Percentiles rank a stretch among this genome's conserved stretches.
Evolutionary conservation across 2,888 invertebrate species (phyloP).

Genomic region (Xestia c-nigrum): DNA sequence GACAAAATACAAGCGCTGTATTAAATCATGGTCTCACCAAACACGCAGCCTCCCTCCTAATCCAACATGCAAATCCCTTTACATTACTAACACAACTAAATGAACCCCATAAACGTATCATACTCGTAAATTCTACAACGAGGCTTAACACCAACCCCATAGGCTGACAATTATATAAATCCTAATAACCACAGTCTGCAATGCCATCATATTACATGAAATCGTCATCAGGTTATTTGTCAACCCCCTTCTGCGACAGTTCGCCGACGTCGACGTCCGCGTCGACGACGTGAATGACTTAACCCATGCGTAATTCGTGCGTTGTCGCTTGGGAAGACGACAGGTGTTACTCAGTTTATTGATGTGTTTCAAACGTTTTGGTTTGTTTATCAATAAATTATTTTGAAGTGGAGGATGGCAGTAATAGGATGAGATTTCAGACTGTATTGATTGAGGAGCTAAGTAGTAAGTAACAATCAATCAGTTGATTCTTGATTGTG

Average conservation of each 20-base stretch:
- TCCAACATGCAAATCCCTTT: conserved; percentile 6
- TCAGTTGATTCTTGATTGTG: not conserved
- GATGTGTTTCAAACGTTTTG: conserved; percentile 25
- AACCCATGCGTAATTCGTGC: conserved; percentile 71
- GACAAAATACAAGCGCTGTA: not conserved
- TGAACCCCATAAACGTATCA: conserved; percentile 4
- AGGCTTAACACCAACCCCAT: not conserved
- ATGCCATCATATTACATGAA: conserved; percentile 36
- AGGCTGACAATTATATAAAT: conserved; percentile 37
- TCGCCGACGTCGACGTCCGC: conserved; percentile 59
- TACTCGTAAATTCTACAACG: conserved; percentile 19
- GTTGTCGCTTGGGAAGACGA: conserved; percentile 38
- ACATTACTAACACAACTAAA: conserved; percentile 7
- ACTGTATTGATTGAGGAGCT: not conserved
- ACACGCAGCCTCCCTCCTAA: not conserved
- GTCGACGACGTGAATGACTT: conserved; percentile 72
- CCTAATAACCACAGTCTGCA: conserved; percentile 35
- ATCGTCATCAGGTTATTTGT: conserved; percentile 45
- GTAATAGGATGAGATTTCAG: conserved; percentile 14
- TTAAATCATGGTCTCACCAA: not conserved
- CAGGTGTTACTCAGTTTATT: conserved; percentile 39
- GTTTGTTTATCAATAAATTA: conserved; percentile 34
- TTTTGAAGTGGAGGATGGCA: not conserved
- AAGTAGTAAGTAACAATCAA: not conserved
- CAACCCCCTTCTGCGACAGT: conserved; percentile 61